Percentiles rank a stretch among this genome's conserved stretches.
Evolutionary conservation across 2,888 invertebrate species (phyloP).

Genomic region (Ischnura elegans): DNA sequence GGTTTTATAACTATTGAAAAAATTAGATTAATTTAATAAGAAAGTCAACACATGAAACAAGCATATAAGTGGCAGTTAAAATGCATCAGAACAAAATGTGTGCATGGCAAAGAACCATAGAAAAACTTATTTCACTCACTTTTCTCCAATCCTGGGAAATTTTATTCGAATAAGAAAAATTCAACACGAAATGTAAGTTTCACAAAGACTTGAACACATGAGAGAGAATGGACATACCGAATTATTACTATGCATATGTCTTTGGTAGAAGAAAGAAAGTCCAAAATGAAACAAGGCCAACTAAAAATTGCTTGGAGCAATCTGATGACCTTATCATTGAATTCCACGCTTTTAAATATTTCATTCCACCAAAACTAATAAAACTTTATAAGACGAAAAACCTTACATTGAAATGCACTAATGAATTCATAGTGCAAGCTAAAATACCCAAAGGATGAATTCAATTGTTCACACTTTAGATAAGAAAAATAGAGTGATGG

Average conservation of each 20-base stretch:
- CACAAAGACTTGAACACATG: background rate
- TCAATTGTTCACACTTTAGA: no score
- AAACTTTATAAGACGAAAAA: no score
- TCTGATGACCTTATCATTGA: background rate
- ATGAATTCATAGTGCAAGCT: no score
- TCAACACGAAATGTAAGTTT: constrained; percentile 1
- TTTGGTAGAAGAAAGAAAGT: no score
- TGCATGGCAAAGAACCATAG: background rate
- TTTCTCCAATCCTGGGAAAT: constrained; percentile 70
- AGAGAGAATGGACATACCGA: background rate
- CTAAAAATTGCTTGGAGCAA: background rate
- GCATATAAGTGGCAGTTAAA: background rate
- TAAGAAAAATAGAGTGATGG: background rate
- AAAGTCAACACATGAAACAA: background rate
- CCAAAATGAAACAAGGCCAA: background rate
- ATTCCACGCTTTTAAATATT: background rate
- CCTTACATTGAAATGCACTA: no score
- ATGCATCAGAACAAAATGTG: background rate
- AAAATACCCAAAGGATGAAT: no score
- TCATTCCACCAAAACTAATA: no score
- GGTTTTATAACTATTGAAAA: background rate
- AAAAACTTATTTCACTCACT: constrained; percentile 69
- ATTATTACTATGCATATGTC: no score
- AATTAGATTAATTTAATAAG: background rate
- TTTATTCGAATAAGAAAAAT: constrained; percentile 15